phyloP scores from a whole-genome alignment of 1,140 invertebrate species.

The Formica exsecta region DNA sequence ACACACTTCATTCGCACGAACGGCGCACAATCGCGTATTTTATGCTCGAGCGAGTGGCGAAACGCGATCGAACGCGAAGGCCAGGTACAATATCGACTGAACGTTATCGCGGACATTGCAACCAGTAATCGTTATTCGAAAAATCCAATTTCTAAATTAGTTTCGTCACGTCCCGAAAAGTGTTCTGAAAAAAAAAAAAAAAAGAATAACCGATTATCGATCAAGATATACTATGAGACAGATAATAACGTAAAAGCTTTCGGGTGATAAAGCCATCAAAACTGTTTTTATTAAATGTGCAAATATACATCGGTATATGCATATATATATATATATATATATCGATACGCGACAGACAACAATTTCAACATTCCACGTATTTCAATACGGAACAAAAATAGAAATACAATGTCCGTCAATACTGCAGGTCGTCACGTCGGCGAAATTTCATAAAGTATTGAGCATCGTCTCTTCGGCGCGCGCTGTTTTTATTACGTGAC shows the following conservation, averaged over 20 bases:
- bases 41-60: conserved; percentile 19
- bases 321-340: too few species aligned
- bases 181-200: neutral
- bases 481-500: conserved; percentile 51
- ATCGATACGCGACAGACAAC: conserved; percentile 14
- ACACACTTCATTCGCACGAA: conserved; percentile 57
- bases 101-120: conserved; percentile 32
- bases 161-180: conserved; percentile 16
- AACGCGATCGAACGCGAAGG: conserved; percentile 30
- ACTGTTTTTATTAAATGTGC: neutral
- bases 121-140: conserved; percentile 27
- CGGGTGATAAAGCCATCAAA: neutral
- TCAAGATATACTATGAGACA: neutral
- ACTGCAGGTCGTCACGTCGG: conserved; percentile 38
- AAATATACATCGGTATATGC: neutral
- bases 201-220: conserved; percentile 1
- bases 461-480: conserved; percentile 23
- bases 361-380: conserved; percentile 33
- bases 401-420: conserved; percentile 42
- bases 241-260: conserved; percentile 16
- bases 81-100: conserved; percentile 38
- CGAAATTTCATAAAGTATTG: conserved; percentile 63
- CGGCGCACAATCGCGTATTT: conserved; percentile 54
- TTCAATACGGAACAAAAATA: conserved; percentile 32
- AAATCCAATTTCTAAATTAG: conserved; percentile 29